phyloP scores from a whole-genome alignment of 1,140 invertebrate species.

The Cydia pomonella region DNA sequence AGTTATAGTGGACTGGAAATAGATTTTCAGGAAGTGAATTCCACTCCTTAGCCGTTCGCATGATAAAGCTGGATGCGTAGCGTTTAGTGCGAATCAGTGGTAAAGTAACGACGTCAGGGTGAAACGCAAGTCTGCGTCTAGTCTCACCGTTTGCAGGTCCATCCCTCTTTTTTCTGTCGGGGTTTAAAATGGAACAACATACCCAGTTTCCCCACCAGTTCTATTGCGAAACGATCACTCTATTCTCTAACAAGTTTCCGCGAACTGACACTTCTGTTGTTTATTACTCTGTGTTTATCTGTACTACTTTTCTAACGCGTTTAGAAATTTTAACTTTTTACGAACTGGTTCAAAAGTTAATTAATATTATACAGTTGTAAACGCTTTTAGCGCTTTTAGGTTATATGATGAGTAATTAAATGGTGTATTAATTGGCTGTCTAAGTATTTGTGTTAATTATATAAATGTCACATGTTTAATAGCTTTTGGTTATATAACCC shows the following conservation, averaged over 20 bases:
- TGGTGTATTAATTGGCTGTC: background rate
- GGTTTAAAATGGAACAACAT: background rate
- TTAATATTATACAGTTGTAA: slow-evolving; percentile 5
- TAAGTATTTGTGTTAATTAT: slow-evolving; percentile 48
- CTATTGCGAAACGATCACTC: slow-evolving; percentile 74
- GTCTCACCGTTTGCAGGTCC: no score
- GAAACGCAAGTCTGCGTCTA: no score
- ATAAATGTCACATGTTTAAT: background rate
- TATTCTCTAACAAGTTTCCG: slow-evolving; percentile 65
- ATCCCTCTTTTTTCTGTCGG: no score
- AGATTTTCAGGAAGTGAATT: no score
- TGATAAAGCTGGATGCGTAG: no score
- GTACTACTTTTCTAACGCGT: slow-evolving; percentile 55
- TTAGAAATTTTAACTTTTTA: slow-evolving; percentile 22
- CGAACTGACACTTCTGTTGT: slow-evolving; percentile 76
- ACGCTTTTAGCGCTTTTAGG: slow-evolving; percentile 29
- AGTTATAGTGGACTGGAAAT: no score
- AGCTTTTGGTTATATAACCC: background rate
- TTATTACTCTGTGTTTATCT: slow-evolving; percentile 74
- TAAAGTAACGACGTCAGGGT: no score
- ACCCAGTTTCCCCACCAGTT: slow-evolving; percentile 66
- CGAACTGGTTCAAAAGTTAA: slow-evolving; percentile 6
- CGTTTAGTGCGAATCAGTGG: no score
- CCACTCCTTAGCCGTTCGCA: no score
- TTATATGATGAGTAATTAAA: slow-evolving; percentile 32